These are phyloP conservation scores for Agraylea sexmaculata DNA, from an alignment of 1,140 invertebrate species.

Conservation along the genomic window DNA sequence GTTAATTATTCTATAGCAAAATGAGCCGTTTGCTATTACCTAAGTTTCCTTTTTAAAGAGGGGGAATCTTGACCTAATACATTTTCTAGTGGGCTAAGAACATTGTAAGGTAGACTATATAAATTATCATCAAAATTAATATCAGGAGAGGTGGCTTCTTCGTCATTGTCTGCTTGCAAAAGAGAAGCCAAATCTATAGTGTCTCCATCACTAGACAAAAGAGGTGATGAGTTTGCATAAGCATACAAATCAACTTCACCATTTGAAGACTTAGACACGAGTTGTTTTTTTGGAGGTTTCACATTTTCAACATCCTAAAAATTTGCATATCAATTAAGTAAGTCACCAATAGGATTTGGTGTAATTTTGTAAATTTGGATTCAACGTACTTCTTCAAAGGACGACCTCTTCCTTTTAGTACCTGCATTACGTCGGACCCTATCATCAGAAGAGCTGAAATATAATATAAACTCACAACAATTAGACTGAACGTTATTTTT, in stretches of 20 bases:
- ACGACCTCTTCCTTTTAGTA: no score
- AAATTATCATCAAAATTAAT: conserved; percentile 14
- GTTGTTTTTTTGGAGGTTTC: conserved; percentile 18
- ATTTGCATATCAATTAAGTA: no score
- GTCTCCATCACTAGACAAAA: conserved; percentile 9
- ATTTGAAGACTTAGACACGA: background rate
- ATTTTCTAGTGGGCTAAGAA: conserved; percentile 15
- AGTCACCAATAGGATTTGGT: no score
- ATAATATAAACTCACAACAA: no score
- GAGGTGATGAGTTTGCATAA: no score
- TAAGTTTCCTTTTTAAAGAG: conserved; percentile 9
- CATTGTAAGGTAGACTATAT: conserved; percentile 11
- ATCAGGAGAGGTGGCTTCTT: conserved; percentile 6
- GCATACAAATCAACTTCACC: conserved; percentile 1
- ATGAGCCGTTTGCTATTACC: conserved; percentile 5
- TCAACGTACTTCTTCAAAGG: no score
- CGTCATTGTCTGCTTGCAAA: conserved; percentile 3
- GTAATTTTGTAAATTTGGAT: no score
- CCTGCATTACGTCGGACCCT: no score
- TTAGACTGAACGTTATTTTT: no score
- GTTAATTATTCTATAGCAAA: background rate
- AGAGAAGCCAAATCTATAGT: conserved; percentile 6
- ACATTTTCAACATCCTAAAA: conserved; percentile 17
- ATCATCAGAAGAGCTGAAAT: no score
- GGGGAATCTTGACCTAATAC: conserved; percentile 1